A percentile compares a stretch with the other conserved stretches of the same genome.
Evolutionary conservation across 2,888 invertebrate species (phyloP).

Genomic region (Lampropteryx suffumata): DNA sequence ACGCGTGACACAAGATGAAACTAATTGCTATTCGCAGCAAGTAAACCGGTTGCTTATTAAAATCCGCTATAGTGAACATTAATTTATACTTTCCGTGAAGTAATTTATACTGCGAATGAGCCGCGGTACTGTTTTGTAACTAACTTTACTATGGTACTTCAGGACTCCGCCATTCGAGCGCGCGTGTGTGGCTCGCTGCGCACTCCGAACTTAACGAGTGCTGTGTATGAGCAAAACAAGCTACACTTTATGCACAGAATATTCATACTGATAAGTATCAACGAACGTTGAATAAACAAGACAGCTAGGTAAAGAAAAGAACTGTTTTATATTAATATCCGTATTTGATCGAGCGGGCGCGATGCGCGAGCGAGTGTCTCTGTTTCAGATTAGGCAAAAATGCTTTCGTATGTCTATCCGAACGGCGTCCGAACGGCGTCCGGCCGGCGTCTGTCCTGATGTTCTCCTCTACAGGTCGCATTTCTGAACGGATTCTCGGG

Average conservation of each 20-base stretch:
- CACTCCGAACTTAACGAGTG: conserved; percentile 11
- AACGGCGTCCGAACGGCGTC: too few species aligned
- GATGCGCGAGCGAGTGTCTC: too few species aligned
- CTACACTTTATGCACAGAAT: conserved; percentile 14
- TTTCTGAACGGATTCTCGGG: too few species aligned
- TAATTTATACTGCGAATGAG: conserved; percentile 31
- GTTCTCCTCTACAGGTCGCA: too few species aligned
- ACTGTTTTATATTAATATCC: too few species aligned
- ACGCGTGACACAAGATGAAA: conserved; percentile 72
- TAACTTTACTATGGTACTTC: conserved; percentile 40
- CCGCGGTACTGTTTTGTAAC: conserved; percentile 30
- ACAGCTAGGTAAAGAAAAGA: too few species aligned
- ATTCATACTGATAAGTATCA: conserved; percentile 4
- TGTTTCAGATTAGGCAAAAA: too few species aligned
- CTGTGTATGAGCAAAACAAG: conserved; percentile 21
- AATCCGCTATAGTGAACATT: conserved; percentile 66
- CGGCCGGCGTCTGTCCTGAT: too few species aligned
- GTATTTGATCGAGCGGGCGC: too few species aligned
- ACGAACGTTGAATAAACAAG: too few species aligned
- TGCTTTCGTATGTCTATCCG: too few species aligned
- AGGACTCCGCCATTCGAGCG: conserved; percentile 21
- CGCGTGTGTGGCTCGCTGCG: conserved; percentile 5
- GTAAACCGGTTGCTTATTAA: conserved; percentile 71
- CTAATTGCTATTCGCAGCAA: conserved; percentile 75
- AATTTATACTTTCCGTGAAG: conserved; percentile 52